phyloP scores from a whole-genome alignment of 2,113 vertebrate genomes.

The Sinocyclocheilus grahami region DNA sequence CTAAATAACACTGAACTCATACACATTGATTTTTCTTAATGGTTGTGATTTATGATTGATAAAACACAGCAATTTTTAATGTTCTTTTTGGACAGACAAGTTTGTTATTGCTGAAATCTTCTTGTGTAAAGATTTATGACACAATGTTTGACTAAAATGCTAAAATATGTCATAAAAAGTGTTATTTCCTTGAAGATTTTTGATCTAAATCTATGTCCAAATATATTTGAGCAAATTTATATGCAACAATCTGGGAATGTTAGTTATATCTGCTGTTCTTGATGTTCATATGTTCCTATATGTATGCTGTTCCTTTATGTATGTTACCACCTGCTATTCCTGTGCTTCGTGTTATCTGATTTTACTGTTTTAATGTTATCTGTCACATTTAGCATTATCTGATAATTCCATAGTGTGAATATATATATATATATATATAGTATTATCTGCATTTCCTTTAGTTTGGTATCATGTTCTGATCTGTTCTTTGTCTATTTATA shows the following conservation, averaged over 20 bases:
- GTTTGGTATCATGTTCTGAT: not conserved
- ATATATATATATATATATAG: not conserved
- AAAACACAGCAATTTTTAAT: not conserved
- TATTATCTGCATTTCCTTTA: conserved; percentile 3
- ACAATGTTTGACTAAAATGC: not conserved
- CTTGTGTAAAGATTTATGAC: not conserved
- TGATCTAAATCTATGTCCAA: too few relatives aligned
- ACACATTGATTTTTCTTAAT: not conserved
- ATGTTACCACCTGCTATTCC: not conserved
- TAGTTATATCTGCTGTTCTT: not conserved
- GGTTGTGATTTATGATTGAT: not conserved
- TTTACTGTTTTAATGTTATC: not conserved
- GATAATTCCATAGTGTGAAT: not conserved
- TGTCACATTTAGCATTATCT: not conserved
- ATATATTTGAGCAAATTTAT: too few relatives aligned
- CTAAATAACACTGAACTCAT: too few relatives aligned
- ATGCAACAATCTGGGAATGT: not conserved
- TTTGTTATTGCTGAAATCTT: not conserved
- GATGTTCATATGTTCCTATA: not conserved
- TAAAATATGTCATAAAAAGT: not conserved
- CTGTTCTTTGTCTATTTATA: conserved; percentile 9
- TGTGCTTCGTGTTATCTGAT: not conserved
- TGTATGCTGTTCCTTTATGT: not conserved
- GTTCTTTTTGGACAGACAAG: not conserved
- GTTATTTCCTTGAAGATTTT: not conserved